phyloP scores from a whole-genome alignment of 2,113 vertebrate species.

The Leptodactylus fuscus region DNA sequence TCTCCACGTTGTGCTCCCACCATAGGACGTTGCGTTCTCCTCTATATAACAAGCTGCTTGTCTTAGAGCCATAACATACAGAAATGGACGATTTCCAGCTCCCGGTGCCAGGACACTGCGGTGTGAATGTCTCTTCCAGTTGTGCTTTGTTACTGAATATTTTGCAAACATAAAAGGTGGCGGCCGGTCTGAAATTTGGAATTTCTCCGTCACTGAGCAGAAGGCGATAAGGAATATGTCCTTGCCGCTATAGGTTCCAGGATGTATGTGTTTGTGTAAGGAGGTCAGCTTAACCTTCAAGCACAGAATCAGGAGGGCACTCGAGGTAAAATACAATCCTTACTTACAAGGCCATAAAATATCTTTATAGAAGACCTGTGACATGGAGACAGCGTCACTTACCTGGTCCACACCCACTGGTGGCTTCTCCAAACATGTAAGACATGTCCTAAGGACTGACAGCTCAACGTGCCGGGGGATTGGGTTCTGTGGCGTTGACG shows the following conservation, averaged over 20 bases:
- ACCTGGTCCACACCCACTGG: neutral
- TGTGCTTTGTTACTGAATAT: neutral
- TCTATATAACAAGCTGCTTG: neutral
- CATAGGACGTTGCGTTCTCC: no score
- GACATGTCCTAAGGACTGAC: no score
- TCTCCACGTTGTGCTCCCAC: no score
- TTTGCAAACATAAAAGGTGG: neutral
- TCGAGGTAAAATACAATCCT: neutral
- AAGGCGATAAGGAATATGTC: neutral
- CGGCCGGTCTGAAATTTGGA: neutral
- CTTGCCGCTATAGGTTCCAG: neutral
- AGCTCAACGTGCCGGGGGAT: no score
- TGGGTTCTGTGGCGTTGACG: no score
- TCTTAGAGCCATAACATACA: neutral
- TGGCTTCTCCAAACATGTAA: neutral
- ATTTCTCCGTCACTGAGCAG: neutral
- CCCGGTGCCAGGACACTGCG: neutral
- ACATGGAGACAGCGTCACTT: neutral
- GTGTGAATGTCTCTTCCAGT: neutral
- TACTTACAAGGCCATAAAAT: neutral
- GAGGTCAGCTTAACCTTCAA: conserved; percentile 6
- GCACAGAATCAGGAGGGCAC: neutral
- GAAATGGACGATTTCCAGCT: neutral
- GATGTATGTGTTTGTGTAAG: conserved; percentile 31
- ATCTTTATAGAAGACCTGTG: neutral